Percentiles rank a stretch among this genome's conserved stretches.
phyloP scores from a whole-genome alignment of 2,888 invertebrate species.

The Eupithecia tripunctaria region DNA sequence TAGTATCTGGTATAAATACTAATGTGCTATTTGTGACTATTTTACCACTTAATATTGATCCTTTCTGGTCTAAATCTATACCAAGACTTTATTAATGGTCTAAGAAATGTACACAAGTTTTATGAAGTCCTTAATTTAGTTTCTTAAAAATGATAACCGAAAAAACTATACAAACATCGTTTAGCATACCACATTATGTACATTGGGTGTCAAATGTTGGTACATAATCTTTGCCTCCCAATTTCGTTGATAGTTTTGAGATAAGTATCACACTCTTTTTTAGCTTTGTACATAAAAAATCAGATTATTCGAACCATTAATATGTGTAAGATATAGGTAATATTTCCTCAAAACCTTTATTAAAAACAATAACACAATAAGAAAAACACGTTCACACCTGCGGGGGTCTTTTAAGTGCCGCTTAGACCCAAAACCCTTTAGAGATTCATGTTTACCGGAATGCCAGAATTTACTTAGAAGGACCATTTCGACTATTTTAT shows the following conservation, averaged over 20 bases:
- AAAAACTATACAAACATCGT: not conserved
- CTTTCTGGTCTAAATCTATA: not conserved
- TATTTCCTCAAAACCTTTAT: not conserved
- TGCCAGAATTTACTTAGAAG: slow-evolving; percentile 43
- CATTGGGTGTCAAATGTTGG: not conserved
- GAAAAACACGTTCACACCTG: slow-evolving; percentile 34
- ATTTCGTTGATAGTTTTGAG: not conserved
- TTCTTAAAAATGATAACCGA: not conserved
- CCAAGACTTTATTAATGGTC: not conserved
- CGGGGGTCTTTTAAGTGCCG: slow-evolving; percentile 34
- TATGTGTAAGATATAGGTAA: not conserved
- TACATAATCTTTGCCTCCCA: not conserved
- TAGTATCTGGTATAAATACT: slow-evolving; percentile 1
- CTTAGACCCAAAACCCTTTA: slow-evolving; percentile 37
- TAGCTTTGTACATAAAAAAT: not conserved
- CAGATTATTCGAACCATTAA: not conserved
- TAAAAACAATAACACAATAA: slow-evolving; percentile 27
- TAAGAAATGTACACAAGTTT: too few relatives aligned
- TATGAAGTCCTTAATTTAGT: too few relatives aligned
- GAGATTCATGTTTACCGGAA: slow-evolving; percentile 46
- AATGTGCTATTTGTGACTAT: not conserved
- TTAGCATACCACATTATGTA: too few relatives aligned
- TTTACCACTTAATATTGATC: not conserved
- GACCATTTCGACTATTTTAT: slow-evolving; percentile 43
- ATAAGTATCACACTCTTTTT: not conserved